These are phyloP conservation scores for Gulo gulo DNA, from an alignment of 2,113 vertebrate genomes.

Conservation along the genomic window DNA sequence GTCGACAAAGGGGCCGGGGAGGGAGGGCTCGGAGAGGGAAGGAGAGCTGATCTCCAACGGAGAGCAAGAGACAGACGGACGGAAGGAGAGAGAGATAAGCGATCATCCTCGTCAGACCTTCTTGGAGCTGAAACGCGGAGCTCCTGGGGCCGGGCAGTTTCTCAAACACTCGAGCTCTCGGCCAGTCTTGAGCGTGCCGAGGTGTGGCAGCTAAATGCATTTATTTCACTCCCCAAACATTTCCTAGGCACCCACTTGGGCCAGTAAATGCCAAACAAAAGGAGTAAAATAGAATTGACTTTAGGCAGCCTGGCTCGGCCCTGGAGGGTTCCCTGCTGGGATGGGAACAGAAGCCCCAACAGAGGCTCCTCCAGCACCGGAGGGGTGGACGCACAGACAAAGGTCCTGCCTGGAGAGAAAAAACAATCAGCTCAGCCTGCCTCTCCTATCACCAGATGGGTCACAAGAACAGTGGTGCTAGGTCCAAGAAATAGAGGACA, in stretches of 20 bases:
- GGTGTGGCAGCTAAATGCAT: background rate
- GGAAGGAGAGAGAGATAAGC: background rate
- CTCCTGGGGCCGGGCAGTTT: rapidly evolving
- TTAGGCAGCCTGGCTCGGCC: rapidly evolving
- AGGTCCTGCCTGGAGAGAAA: background rate
- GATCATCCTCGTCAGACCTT: background rate
- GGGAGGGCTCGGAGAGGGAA: slow-evolving; percentile 40
- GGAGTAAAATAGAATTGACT: background rate
- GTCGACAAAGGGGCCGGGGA: slow-evolving; percentile 85
- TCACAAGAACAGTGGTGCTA: no score
- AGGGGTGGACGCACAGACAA: rapidly evolving
- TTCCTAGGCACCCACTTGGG: background rate
- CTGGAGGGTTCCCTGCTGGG: rapidly evolving
- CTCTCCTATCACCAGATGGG: rapidly evolving
- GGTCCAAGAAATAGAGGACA: background rate
- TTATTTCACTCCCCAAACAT: background rate
- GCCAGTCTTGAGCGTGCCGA: background rate
- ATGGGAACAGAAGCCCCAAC: rapidly evolving
- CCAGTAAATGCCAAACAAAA: background rate
- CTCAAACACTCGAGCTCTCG: background rate
- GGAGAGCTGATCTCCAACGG: slow-evolving; percentile 34
- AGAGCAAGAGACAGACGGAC: slow-evolving; percentile 17
- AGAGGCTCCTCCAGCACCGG: rapidly evolving
- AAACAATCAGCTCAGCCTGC: rapidly evolving
- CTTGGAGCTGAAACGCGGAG: background rate